phyloP scores from a whole-genome alignment of 2,113 vertebrate genomes.

The Phoxinus phoxinus region DNA sequence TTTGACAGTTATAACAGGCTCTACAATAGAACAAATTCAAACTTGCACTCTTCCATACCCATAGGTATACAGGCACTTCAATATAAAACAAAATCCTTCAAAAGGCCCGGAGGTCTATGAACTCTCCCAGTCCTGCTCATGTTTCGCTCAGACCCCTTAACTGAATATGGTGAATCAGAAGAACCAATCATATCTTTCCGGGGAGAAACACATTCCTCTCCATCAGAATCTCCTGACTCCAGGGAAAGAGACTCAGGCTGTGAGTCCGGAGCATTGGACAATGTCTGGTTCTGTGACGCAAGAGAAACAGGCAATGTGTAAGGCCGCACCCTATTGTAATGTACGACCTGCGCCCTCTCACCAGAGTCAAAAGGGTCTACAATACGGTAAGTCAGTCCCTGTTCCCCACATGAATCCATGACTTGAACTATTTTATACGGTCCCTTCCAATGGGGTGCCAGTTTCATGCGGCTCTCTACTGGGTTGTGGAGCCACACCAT shows the following conservation, averaged over 20 bases:
- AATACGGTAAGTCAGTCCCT: constrained; percentile 5
- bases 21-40: neutral
- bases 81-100: neutral
- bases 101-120: neutral
- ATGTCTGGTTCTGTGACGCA: neutral
- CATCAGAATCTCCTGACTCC: neutral
- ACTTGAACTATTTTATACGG: neutral
- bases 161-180: neutral
- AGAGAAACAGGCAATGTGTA: neutral
- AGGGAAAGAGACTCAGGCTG: neutral
- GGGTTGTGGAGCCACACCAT: constrained; percentile 24
- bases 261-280: neutral
- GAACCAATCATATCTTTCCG: neutral
- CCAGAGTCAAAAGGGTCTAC: neutral
- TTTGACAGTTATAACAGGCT: neutral
- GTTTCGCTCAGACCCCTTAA: neutral
- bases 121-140: neutral
- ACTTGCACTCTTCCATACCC: neutral
- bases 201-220: neutral
- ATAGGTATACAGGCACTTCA: neutral
- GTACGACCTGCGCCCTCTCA: neutral
- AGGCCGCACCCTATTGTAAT: neutral
- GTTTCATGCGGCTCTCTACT: neutral
- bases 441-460: neutral
- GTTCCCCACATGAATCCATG: neutral